Evolutionary conservation across 2,797 vertebrate species (phyloP).

Genomic region (Taenioides sp.): DNA sequence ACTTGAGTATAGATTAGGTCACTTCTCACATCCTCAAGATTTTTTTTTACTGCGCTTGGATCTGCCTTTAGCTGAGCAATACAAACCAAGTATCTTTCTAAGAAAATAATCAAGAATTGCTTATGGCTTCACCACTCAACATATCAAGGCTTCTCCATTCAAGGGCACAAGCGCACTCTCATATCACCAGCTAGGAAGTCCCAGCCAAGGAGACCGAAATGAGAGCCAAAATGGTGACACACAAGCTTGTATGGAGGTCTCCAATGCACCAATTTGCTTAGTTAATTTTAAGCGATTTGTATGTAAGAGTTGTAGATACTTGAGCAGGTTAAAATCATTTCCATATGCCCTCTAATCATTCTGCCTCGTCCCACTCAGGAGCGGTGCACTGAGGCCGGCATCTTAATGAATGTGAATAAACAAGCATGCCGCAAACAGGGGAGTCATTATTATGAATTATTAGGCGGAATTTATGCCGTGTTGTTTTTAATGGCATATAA

Average conservation of each 20-base stretch:
- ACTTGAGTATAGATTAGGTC: not conserved
- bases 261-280: constrained; percentile 20
- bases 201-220: constrained; percentile 54
- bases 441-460: constrained; percentile 72
- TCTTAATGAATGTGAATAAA: constrained; percentile 66
- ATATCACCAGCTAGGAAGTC: constrained; percentile 54
- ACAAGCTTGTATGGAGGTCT: too few relatives aligned
- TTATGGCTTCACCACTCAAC: constrained; percentile 24
- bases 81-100: not conserved
- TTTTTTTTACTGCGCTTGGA: not conserved
- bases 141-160: constrained; percentile 53
- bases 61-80: not conserved
- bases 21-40: not conserved
- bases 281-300: constrained; percentile 30
- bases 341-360: constrained; percentile 67
- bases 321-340: constrained; percentile 61
- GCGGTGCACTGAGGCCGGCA: constrained; percentile 51
- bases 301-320: constrained; percentile 31
- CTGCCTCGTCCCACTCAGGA: constrained; percentile 52
- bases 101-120: constrained; percentile 6
- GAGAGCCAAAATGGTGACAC: constrained; percentile 43
- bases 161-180: constrained; percentile 48
- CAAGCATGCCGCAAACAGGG: constrained; percentile 54
- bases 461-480: constrained; percentile 62
- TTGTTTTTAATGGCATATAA: constrained; percentile 64